A percentile compares a stretch with the other conserved stretches of the same genome.
phyloP scores from a whole-genome alignment of 1,140 invertebrate species.

The Saccostrea cuccullata region DNA sequence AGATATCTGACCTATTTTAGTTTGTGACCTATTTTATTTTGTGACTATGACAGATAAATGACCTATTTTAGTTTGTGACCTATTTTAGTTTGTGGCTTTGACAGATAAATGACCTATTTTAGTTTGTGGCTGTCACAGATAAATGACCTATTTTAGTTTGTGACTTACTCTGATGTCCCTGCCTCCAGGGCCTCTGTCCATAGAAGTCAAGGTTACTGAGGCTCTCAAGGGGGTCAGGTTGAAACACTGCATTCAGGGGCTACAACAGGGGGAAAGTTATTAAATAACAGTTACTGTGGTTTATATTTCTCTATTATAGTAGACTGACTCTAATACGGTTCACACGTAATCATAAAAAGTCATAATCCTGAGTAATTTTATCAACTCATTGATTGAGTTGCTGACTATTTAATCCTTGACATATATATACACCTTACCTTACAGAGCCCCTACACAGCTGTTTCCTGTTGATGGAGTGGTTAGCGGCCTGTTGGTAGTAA shows the following conservation, averaged over 20 bases:
- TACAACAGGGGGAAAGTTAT: slow-evolving; percentile 45
- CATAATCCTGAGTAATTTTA: too few species aligned
- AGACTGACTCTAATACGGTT: too few species aligned
- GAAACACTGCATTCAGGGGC: slow-evolving; percentile 76
- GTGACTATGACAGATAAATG: too few species aligned
- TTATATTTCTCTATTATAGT: too few species aligned
- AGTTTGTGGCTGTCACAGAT: too few species aligned
- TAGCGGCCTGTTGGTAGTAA: slow-evolving; percentile 96
- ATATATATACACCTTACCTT: slow-evolving; percentile 80
- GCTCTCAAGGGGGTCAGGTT: slow-evolving; percentile 84
- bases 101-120: too few species aligned
- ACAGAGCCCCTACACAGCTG: slow-evolving; percentile 87
- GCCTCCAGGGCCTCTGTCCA: slow-evolving; percentile 94
- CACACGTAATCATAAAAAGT: too few species aligned
- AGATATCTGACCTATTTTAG: too few species aligned
- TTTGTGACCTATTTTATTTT: too few species aligned
- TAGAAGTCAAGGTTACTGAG: slow-evolving; percentile 88
- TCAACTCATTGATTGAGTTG: too few species aligned
- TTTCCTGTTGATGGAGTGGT: slow-evolving; percentile 89
- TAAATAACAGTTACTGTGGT: not conserved
- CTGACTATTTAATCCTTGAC: not conserved
- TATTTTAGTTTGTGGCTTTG: too few species aligned
- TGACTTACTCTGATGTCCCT: slow-evolving; percentile 86
- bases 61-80: too few species aligned
- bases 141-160: not conserved